Evolutionary conservation across 2,888 invertebrate genomes (phyloP).

Genomic region (Rosalia funebris): DNA sequence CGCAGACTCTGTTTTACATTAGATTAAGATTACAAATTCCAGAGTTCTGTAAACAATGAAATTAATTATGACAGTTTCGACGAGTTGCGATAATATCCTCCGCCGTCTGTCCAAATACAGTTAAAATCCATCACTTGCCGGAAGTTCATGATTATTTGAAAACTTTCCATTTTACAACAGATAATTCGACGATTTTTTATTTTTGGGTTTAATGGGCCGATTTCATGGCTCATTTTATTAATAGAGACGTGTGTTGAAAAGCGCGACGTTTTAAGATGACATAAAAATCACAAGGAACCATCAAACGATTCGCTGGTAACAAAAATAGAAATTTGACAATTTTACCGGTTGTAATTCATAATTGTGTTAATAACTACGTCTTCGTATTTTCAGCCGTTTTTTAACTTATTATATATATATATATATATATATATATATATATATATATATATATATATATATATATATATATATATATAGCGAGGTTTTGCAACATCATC

Average conservation of each 20-base stretch:
- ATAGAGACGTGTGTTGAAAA: not conserved
- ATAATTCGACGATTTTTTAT: not conserved
- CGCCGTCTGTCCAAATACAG: constrained; percentile 30
- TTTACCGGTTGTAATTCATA: not conserved
- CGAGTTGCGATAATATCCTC: constrained; percentile 43
- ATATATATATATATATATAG: too few species aligned
- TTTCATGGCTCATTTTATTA: constrained; percentile 4
- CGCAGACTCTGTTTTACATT: constrained; percentile 2
- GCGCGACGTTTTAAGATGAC: not conserved
- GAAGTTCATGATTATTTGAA: constrained; percentile 37
- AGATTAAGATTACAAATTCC: constrained; percentile 28
- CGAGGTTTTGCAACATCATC: too few species aligned
- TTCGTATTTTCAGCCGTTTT: too few species aligned
- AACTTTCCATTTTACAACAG: constrained; percentile 16
- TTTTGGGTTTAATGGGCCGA: constrained; percentile 8
- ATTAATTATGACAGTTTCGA: constrained; percentile 53
- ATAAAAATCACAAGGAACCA: constrained; percentile 11
- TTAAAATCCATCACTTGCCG: constrained; percentile 36
- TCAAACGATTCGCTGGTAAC: not conserved
- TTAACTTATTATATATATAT: too few species aligned
- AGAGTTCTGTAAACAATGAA: constrained; percentile 43
- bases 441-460: too few species aligned
- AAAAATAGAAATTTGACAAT: not conserved
- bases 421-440: too few species aligned
- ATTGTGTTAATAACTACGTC: not conserved